Percentiles rank a stretch among this genome's conserved stretches.
phyloP scores from a whole-genome alignment of 1,140 invertebrate species.

The Oreohelix idahoensis region DNA sequence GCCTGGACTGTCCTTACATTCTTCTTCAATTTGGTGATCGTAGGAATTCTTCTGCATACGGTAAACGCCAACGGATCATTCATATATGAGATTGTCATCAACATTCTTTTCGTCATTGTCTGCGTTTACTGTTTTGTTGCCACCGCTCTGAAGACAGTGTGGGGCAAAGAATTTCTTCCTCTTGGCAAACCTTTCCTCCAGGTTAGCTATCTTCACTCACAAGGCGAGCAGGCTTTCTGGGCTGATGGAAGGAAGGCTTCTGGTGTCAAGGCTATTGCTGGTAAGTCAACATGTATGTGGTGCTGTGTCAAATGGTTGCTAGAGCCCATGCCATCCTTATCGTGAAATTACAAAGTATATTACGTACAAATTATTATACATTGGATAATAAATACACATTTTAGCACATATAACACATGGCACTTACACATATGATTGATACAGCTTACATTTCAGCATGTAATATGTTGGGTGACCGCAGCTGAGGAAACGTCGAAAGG shows the following conservation, averaged over 20 bases:
- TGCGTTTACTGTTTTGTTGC: constrained; percentile 58
- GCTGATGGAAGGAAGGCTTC: constrained; percentile 51
- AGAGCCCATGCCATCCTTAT: too few species aligned
- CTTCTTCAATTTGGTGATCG: constrained; percentile 53
- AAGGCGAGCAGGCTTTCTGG: constrained; percentile 51
- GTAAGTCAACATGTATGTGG: constrained; percentile 36
- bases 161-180: constrained; percentile 54
- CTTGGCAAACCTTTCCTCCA: constrained; percentile 55
- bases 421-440: too few species aligned
- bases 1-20: constrained; percentile 51
- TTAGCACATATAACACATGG: too few species aligned
- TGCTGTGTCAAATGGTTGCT: too few species aligned
- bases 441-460: too few species aligned
- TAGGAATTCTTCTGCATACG: constrained; percentile 49
- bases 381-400: too few species aligned
- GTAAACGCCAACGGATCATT: constrained; percentile 39
- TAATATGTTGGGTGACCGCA: too few species aligned
- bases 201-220: constrained; percentile 56
- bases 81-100: constrained; percentile 52
- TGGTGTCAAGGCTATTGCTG: constrained; percentile 59
- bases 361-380: too few species aligned
- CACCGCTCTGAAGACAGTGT: constrained; percentile 44
- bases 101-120: constrained; percentile 51
- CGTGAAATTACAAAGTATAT: too few species aligned
- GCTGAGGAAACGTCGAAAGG: too few species aligned